Conservation (phyloP, 2,113 vertebrate species). For the Uropsilus gracilis region DNA sequence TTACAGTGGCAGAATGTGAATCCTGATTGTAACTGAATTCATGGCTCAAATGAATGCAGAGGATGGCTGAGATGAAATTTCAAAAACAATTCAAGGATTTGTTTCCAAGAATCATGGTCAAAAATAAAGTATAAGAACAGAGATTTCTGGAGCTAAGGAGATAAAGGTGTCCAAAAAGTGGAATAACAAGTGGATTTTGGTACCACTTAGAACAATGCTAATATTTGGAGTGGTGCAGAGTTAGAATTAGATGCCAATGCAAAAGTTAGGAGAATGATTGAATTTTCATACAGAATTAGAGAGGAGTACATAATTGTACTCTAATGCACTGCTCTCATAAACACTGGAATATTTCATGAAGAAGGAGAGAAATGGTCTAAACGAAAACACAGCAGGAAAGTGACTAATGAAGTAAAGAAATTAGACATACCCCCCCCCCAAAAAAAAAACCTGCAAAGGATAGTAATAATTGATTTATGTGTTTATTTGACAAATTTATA, state of each 20-base stretch:
- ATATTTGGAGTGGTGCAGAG: neutral
- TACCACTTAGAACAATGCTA: neutral
- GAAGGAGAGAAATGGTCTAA: neutral
- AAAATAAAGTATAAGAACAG: neutral
- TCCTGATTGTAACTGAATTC: neutral
- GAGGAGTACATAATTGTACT: neutral
- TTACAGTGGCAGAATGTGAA: neutral
- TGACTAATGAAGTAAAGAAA: neutral
- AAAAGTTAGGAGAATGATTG: neutral
- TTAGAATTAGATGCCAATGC: neutral
- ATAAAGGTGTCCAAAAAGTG: neutral
- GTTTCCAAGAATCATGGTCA: neutral
- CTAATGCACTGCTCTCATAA: neutral
- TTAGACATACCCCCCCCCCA: fast-evolving
- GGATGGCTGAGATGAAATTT: neutral
- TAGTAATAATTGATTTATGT: neutral
- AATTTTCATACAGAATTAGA: neutral
- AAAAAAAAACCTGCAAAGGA: neutral
- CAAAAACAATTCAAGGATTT: neutral
- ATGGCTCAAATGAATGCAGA: neutral
- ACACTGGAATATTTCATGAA: neutral
- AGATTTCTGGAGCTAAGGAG: neutral
- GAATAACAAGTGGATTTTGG: neutral
- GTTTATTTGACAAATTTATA: neutral
- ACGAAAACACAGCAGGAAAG: neutral